Conservation (phyloP, 2,888 invertebrate genomes). For the Pinctada fucata region DNA sequence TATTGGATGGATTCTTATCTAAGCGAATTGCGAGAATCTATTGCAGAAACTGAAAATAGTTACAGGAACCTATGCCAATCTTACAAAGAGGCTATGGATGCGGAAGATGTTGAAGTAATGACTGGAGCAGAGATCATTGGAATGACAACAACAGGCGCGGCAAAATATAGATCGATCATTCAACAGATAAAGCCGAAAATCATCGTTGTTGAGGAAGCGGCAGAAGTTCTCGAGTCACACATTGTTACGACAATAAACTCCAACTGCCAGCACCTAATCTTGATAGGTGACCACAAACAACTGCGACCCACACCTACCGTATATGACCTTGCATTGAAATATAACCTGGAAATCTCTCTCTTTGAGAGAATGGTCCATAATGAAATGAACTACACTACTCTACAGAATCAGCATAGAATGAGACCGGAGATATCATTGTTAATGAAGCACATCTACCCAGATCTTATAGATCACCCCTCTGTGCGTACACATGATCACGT, state of each 20-base stretch:
- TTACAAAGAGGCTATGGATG: constrained; percentile 50
- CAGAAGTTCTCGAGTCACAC: constrained; percentile 90
- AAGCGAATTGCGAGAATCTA: constrained; percentile 41
- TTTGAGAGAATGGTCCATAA: constrained; percentile 88
- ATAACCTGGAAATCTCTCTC: constrained; percentile 85
- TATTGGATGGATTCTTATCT: constrained; percentile 66
- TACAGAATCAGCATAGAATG: constrained; percentile 81
- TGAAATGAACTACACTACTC: constrained; percentile 80
- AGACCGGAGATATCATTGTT: constrained; percentile 63
- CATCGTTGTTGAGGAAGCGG: constrained; percentile 90
- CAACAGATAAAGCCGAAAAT: constrained; percentile 70
- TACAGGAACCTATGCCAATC: constrained; percentile 53
- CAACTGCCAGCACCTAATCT: constrained; percentile 87
- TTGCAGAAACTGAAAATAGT: constrained; percentile 48
- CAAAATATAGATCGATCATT: constrained; percentile 61
- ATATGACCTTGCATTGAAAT: constrained; percentile 82
- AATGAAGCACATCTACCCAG: constrained; percentile 60
- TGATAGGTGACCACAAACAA: constrained; percentile 90
- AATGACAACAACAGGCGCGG: constrained; percentile 75
- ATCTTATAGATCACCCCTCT: constrained; percentile 54
- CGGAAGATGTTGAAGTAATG: constrained; percentile 67
- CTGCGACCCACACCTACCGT: constrained; percentile 85
- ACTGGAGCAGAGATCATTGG: constrained; percentile 65
- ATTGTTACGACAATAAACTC: constrained; percentile 85
- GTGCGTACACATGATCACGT: constrained; percentile 50